These are phyloP conservation scores for Brachionus rotundiformis DNA, from an alignment of 1,140 invertebrate species.

Conservation along the genomic window DNA sequence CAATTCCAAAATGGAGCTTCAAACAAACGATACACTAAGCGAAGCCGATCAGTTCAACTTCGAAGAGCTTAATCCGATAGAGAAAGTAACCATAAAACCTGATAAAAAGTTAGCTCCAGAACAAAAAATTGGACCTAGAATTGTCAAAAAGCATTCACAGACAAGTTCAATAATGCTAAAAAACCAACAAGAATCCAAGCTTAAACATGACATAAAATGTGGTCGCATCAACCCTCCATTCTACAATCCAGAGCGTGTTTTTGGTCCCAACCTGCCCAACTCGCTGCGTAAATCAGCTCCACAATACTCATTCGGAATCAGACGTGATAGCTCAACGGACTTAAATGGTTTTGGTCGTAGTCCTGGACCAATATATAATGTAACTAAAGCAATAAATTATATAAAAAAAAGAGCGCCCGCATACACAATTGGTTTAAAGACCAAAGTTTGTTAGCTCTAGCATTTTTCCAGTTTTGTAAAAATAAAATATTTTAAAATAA, in stretches of 20 bases:
- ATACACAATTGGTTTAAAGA: not conserved
- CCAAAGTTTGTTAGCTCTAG: not conserved
- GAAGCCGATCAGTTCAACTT: not conserved
- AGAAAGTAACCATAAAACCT: not conserved
- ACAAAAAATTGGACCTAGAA: not conserved
- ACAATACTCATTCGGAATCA: conserved; percentile 13
- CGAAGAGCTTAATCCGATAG: not conserved
- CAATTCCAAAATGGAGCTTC: not conserved
- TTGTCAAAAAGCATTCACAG: not conserved
- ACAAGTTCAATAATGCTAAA: not conserved
- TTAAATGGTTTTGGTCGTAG: not conserved
- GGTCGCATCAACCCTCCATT: not conserved
- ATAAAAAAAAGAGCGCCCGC: conserved; percentile 43
- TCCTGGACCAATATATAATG: conserved; percentile 28
- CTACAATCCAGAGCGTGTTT: conserved; percentile 6
- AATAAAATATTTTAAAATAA: not conserved
- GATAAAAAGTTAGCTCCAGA: not conserved
- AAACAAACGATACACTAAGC: not conserved
- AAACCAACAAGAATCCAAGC: not conserved
- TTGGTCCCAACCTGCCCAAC: not conserved
- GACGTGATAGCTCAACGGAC: not conserved
- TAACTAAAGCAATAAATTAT: conserved; percentile 4
- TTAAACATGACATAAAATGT: not conserved
- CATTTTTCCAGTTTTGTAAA: not conserved
- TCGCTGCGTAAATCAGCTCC: not conserved